Conservation (phyloP, 2,888 invertebrate species). For the Drosophila histrio region DNA sequence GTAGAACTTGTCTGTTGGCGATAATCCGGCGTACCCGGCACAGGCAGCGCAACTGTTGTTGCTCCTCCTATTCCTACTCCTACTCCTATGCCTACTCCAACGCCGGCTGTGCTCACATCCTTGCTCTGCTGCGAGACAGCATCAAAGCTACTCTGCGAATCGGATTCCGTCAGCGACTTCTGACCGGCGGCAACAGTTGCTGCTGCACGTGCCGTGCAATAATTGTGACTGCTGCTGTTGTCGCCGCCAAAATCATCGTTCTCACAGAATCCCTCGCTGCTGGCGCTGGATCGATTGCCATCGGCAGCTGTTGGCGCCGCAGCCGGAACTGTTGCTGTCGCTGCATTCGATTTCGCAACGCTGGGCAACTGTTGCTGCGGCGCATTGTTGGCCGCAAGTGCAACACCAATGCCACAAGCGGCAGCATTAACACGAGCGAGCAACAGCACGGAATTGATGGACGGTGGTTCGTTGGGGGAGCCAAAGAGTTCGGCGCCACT, state of each 20-base stretch:
- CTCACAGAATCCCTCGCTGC: conserved; percentile 98
- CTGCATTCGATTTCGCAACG: conserved; percentile 19
- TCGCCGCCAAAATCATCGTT: conserved; percentile 93
- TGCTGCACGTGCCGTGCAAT: conserved; percentile 79
- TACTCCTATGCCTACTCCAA: not conserved
- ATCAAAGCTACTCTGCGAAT: conserved; percentile 82
- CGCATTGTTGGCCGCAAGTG: conserved; percentile 11
- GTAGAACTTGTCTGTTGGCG: conserved; percentile 72
- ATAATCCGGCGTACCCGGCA: conserved; percentile 51
- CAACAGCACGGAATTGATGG: conserved; percentile 37
- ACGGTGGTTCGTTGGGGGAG: conserved; percentile 44
- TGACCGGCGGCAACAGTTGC: conserved; percentile 40
- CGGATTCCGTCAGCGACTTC: conserved; percentile 76
- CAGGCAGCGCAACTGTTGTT: conserved; percentile 1
- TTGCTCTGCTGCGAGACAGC: conserved; percentile 71
- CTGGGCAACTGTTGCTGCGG: conserved; percentile 8
- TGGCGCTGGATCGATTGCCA: conserved; percentile 95
- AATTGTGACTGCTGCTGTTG: conserved; percentile 86
- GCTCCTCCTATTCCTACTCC: conserved; percentile 22
- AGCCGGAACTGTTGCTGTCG: not conserved
- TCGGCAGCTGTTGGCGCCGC: conserved; percentile 83
- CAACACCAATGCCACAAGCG: conserved; percentile 31
- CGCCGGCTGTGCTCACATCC: conserved; percentile 28
- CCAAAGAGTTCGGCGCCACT: conserved; percentile 48
- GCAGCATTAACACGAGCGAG: conserved; percentile 38